These are phyloP conservation scores for Uropsilus gracilis DNA, from an alignment of 2,113 vertebrate species.

Conservation along the genomic window DNA sequence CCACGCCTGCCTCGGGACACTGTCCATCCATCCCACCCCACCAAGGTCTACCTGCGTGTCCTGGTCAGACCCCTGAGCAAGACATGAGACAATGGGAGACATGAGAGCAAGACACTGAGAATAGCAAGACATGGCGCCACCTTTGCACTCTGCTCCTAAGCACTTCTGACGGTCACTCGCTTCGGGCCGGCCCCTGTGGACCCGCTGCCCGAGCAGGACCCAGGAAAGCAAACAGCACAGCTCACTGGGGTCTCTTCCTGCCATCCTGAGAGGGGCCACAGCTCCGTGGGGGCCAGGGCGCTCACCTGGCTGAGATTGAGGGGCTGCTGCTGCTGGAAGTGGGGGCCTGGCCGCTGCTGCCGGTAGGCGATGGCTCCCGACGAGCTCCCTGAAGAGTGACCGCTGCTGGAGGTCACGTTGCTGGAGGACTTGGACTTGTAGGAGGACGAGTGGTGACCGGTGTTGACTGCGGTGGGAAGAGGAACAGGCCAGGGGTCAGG, in stretches of 20 bases:
- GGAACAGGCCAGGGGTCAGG: slow-evolving; percentile 69
- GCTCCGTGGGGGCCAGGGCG: fast-evolving
- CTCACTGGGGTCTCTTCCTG: too few species aligned
- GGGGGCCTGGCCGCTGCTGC: slow-evolving; percentile 94
- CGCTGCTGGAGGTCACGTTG: slow-evolving; percentile 91
- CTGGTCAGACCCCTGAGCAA: background rate
- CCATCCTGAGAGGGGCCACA: too few species aligned
- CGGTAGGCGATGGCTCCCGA: slow-evolving; percentile 91
- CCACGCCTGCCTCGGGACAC: background rate
- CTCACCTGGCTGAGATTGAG: slow-evolving; percentile 99
- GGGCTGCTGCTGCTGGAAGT: slow-evolving; percentile 97
- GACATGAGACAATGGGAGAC: too few species aligned
- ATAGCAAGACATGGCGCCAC: background rate
- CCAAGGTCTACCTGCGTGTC: background rate
- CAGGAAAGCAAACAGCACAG: background rate
- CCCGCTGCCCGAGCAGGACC: background rate
- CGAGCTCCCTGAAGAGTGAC: slow-evolving; percentile 91
- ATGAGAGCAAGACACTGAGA: too few species aligned
- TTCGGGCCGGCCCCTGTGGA: background rate
- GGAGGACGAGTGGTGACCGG: slow-evolving; percentile 94
- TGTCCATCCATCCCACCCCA: background rate
- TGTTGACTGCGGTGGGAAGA: slow-evolving; percentile 86
- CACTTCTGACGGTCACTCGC: background rate
- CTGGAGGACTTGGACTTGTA: slow-evolving; percentile 97
- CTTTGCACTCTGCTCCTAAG: too few species aligned